phyloP scores from a whole-genome alignment of 2,888 invertebrate genomes.

The Drosophila algonquin region DNA sequence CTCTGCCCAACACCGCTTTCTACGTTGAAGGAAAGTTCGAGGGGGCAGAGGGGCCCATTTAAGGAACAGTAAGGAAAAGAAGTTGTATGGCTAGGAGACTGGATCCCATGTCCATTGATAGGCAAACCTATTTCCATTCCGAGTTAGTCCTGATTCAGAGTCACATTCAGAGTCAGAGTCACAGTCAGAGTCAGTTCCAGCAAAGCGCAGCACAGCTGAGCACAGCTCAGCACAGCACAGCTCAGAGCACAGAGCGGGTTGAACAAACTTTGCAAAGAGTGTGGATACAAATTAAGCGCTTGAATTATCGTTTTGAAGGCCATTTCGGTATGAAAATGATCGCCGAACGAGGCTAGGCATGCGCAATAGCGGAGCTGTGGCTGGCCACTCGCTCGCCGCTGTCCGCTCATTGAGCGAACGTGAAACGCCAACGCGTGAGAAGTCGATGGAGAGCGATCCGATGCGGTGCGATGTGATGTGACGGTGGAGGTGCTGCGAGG shows the following conservation, averaged over 20 bases:
- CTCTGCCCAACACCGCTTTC: too few relatives aligned
- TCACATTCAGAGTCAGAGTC: slow-evolving; percentile 13
- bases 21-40: too few relatives aligned
- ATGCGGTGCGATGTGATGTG: neutral
- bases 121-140: neutral
- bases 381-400: slow-evolving; percentile 2
- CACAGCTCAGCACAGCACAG: slow-evolving; percentile 29
- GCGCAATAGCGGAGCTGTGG: slow-evolving; percentile 61
- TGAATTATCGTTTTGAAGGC: slow-evolving; percentile 82
- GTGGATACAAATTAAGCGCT: slow-evolving; percentile 77
- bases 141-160: neutral
- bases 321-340: slow-evolving; percentile 72
- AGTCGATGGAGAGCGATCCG: slow-evolving; percentile 16
- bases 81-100: too few relatives aligned
- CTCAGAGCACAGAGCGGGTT: slow-evolving; percentile 57
- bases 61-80: too few relatives aligned
- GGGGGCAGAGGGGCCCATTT: too few relatives aligned
- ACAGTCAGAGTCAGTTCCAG: slow-evolving; percentile 13
- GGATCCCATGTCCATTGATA: too few relatives aligned
- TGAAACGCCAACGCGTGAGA: slow-evolving; percentile 49
- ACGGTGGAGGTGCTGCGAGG: slow-evolving; percentile 23
- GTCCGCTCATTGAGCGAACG: slow-evolving; percentile 9
- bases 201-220: slow-evolving; percentile 31
- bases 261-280: slow-evolving; percentile 79
- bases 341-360: slow-evolving; percentile 73